Percentiles rank a stretch among this genome's conserved stretches.
These are phyloP conservation scores for Cantharis rustica DNA, from an alignment of 2,888 invertebrate species.

Conservation along the genomic window DNA sequence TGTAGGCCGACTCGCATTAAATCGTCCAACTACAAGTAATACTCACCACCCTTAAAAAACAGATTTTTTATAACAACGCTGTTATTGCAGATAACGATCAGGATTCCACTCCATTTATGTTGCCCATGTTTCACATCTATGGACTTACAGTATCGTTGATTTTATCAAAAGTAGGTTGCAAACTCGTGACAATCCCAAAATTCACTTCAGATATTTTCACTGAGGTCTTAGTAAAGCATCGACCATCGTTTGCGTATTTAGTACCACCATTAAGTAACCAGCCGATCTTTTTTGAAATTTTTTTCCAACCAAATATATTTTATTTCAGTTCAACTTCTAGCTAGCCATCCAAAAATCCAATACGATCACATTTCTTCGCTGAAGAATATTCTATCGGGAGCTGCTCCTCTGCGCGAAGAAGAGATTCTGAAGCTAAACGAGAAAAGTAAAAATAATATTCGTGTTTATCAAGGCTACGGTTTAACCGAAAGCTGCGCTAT, in stretches of 20 bases:
- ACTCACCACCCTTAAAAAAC: background rate
- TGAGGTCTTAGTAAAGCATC: constrained; percentile 66
- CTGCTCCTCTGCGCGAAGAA: constrained; percentile 55
- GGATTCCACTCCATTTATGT: constrained; percentile 69
- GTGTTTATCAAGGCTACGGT: constrained; percentile 60
- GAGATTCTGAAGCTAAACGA: constrained; percentile 47
- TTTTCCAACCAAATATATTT: background rate
- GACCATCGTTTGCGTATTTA: constrained; percentile 67
- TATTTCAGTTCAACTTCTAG: background rate
- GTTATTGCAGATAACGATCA: constrained; percentile 52
- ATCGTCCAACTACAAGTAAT: background rate
- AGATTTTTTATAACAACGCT: background rate
- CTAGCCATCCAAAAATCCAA: constrained; percentile 50
- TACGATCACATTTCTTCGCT: constrained; percentile 56
- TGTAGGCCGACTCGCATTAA: background rate
- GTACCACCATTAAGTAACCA: constrained; percentile 79
- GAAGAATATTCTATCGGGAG: constrained; percentile 56
- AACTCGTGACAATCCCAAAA: constrained; percentile 70
- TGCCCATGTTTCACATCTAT: constrained; percentile 86
- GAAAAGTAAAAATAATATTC: constrained; percentile 38
- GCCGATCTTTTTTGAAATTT: background rate
- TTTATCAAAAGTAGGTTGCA: constrained; percentile 58
- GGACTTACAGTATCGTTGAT: constrained; percentile 67
- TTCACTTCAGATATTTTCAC: constrained; percentile 75
- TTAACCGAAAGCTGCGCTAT: constrained; percentile 73